phyloP scores from a whole-genome alignment of 1,140 invertebrate species.

The Penaeus japonicus region DNA sequence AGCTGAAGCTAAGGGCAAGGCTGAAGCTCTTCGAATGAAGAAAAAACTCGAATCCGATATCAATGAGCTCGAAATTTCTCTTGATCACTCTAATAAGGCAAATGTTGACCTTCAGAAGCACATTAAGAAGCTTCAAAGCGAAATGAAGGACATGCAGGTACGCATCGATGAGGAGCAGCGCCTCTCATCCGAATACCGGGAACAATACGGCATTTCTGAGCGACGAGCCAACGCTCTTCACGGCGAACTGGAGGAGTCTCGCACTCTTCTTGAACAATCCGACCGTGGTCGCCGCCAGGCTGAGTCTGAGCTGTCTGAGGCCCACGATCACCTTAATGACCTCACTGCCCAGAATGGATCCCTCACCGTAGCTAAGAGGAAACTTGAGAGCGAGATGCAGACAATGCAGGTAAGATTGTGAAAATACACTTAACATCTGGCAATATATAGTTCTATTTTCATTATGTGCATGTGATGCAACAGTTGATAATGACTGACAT shows the following conservation, averaged over 20 bases:
- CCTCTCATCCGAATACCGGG: conserved; percentile 70
- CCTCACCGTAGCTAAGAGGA: conserved; percentile 19
- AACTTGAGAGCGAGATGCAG: conserved; percentile 24
- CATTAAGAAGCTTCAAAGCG: conserved; percentile 71
- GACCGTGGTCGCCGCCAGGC: conserved; percentile 62
- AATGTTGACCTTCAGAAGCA: conserved; percentile 62
- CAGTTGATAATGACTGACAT: no score
- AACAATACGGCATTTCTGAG: conserved; percentile 66
- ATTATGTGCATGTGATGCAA: no score
- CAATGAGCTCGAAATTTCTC: conserved; percentile 65
- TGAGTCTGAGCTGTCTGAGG: conserved; percentile 70
- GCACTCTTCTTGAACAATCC: conserved; percentile 37
- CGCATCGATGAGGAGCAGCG: conserved; percentile 71
- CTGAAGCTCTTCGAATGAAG: conserved; percentile 36
- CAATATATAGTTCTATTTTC: no score
- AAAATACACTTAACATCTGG: no score
- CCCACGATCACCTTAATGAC: conserved; percentile 70
- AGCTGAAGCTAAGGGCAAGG: conserved; percentile 33
- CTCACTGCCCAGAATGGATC: neutral
- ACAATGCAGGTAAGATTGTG: conserved; percentile 16
- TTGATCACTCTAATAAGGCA: conserved; percentile 67
- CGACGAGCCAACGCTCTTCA: conserved; percentile 6
- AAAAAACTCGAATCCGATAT: conserved; percentile 43
- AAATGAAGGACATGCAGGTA: conserved; percentile 71
- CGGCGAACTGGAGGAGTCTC: conserved; percentile 29